Conservation (phyloP, 1,140 invertebrate species). For the Temnothorax nylanderi region DNA sequence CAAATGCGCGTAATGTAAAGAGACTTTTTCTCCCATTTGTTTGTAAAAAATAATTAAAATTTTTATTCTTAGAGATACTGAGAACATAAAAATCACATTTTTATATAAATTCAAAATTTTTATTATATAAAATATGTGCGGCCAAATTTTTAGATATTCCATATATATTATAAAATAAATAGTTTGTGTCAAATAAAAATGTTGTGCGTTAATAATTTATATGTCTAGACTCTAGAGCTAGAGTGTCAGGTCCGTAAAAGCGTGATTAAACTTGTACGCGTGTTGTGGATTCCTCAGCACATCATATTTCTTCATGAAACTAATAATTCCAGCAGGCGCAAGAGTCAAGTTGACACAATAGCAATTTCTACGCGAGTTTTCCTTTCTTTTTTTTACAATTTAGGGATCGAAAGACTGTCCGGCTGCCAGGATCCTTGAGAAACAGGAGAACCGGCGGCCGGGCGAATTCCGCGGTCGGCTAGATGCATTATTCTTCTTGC, state of each 20-base stretch:
- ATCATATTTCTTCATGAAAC: background rate
- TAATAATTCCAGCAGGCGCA: background rate
- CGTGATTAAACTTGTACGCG: background rate
- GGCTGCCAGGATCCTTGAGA: background rate
- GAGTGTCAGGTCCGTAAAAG: background rate
- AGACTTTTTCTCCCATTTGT: background rate
- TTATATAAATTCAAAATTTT: background rate
- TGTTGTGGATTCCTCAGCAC: no score
- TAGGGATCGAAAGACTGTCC: background rate
- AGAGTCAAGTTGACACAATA: background rate
- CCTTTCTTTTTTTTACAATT: slow-evolving; percentile 11
- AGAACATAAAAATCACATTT: background rate
- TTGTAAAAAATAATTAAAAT: background rate
- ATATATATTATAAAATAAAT: no score
- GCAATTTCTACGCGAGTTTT: background rate
- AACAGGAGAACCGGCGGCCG: background rate
- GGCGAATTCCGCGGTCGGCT: slow-evolving; percentile 55
- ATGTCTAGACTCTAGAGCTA: background rate
- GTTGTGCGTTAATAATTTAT: background rate
- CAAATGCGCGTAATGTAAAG: background rate
- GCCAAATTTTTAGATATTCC: no score
- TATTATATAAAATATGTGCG: no score
- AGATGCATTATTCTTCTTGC: slow-evolving; percentile 67
- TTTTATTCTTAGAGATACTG: background rate
- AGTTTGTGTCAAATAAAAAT: background rate